Evolutionary conservation across 2,888 invertebrate genomes (phyloP).

Genomic region (Drosophila setosimentum): DNA sequence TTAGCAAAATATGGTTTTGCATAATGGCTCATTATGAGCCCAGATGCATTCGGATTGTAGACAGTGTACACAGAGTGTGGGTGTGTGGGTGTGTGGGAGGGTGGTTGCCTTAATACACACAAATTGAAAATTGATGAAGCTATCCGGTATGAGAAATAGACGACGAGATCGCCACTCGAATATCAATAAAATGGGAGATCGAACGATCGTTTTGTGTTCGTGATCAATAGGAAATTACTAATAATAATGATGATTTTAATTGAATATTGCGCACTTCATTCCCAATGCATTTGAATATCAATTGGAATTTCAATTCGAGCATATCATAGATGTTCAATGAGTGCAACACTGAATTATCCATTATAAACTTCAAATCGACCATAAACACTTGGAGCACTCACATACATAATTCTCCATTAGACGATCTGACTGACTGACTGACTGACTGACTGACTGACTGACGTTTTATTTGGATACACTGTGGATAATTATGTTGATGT

Average conservation of each 20-base stretch:
- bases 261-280: slow-evolving; percentile 83
- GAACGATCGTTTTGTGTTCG: slow-evolving; percentile 32
- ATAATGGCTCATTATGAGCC: slow-evolving; percentile 79
- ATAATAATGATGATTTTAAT: slow-evolving; percentile 82
- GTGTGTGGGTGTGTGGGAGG: slow-evolving; percentile 8
- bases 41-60: slow-evolving; percentile 3
- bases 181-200: slow-evolving; percentile 48
- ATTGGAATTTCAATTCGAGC: slow-evolving; percentile 27
- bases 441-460: slow-evolving; percentile 13
- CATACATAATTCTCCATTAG: not conserved
- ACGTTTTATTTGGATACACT: slow-evolving; percentile 67
- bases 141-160: slow-evolving; percentile 74
- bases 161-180: slow-evolving; percentile 44
- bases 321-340: slow-evolving; percentile 38
- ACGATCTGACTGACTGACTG: slow-evolving; percentile 17
- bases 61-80: slow-evolving; percentile 5
- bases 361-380: slow-evolving; percentile 82
- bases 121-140: slow-evolving; percentile 84
- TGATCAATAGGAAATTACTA: slow-evolving; percentile 75
- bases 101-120: slow-evolving; percentile 76
- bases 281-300: slow-evolving; percentile 34
- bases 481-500: slow-evolving; percentile 58
- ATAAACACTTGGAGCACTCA: slow-evolving; percentile 75
- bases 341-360: slow-evolving; percentile 69
- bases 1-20: slow-evolving; percentile 78